Evolutionary conservation across 2,797 vertebrate genomes (phyloP), one percentile per base, ranked within the genome.

Genomic region (Euthynnus affinis): DNA sequence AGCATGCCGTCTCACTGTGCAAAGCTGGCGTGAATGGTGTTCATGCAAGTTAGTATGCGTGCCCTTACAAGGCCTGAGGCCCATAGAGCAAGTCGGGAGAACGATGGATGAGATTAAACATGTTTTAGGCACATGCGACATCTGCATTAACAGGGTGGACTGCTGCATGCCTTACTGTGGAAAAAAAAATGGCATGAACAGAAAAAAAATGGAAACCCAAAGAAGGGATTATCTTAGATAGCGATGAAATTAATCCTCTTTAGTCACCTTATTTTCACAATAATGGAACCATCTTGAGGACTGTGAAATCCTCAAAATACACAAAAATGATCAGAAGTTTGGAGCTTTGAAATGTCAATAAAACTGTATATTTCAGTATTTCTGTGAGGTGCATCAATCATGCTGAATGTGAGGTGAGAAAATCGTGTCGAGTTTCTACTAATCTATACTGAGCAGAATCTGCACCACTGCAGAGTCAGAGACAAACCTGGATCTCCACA

Each of bases 41-140:
- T 94, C 98, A 99, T 99, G 98, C 98, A 37, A 90, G 96, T 99
- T 98, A 99, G 96, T 96, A 88, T 81, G 63, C 51, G 88, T 88
- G 89, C 72, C 74, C 82, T 77, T 73, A 82, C 83, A 82, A 83
- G 87, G 82, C 77, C 74, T 13, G 59, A 56, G 76, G 86, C 84
- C 73, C 65, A 42, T 51, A 76, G 58, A 76, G 71, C 42, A n/a
- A 84, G 67, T 82, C 66, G 66, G 52, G 72, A 82, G 71, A 71
- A 78, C 86, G 82, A 90, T 84, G 73, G 83, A 91, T 90, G 90
- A 91, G 71, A 52, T 76, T 80, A 76, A 74, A 78, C 52, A 88
- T 71, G 72, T 83, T 76, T 58, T 20, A 70, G 65, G 83, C 40
- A 76, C 94, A 95, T 94, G 93, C 93, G 90, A 74, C 55, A 69